Evolutionary conservation across 2,113 vertebrate species (phyloP).

Genomic region (Tringa solitaria): DNA sequence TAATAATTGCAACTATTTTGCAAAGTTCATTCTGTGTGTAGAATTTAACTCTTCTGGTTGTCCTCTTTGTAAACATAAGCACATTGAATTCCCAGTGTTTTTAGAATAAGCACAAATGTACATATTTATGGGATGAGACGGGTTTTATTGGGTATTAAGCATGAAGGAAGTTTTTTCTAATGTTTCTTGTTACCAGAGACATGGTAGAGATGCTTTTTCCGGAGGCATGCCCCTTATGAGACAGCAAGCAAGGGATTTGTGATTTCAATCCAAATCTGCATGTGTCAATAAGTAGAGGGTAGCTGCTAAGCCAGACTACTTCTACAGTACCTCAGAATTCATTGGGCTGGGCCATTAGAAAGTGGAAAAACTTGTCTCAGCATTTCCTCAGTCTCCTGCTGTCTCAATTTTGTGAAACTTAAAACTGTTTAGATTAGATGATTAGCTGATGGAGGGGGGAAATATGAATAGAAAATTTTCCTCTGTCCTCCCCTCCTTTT

Average conservation of each 20-base stretch:
- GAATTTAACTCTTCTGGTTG: neutral
- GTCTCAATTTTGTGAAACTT: neutral
- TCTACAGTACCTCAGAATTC: neutral
- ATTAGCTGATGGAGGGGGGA: neutral
- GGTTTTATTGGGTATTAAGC: neutral
- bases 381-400: neutral
- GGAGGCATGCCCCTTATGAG: neutral
- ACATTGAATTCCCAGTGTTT: neutral
- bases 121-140: neutral
- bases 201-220: neutral
- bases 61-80: neutral
- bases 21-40: neutral
- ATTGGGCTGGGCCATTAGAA: neutral
- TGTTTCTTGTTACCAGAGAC: neutral
- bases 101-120: neutral
- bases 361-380: neutral
- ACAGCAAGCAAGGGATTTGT: accelerated
- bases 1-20: neutral
- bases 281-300: neutral
- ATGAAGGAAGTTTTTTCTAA: neutral
- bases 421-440: accelerated
- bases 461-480: neutral
- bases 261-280: neutral
- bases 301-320: neutral
- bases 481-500: neutral